Evolutionary conservation across 2,113 vertebrate genomes (phyloP), one percentile per base, ranked within the genome.

Genomic region (Puffinus mauretanicus): DNA sequence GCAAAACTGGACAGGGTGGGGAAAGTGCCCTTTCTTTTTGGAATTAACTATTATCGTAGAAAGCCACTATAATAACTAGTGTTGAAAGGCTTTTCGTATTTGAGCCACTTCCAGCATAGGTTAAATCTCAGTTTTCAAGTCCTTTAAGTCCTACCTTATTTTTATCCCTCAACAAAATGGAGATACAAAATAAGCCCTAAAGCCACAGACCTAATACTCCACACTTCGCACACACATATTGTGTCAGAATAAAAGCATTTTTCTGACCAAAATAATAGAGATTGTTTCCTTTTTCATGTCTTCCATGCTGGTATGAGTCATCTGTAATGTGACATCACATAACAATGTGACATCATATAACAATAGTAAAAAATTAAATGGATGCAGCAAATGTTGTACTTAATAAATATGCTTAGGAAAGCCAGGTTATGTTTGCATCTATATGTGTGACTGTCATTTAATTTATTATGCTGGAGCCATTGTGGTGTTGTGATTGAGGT

Each of bases 151-250:
- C 64, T 82, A 17, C 36, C 58, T 84, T 95, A 79, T 87, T 97
- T 97, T 94, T 82, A 47, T 27, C 52, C 64, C 65, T 86, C 52
- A 87, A 47, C 54, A 96, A 95, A 94, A 92, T 82, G 67, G 89
- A 96, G 72, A 84, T 49, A n/a, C 19, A n/a, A 91, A 94, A 87
- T 70, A 87, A 80, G 55, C 69, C 91, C 24, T 67, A 91, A 96
- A 94, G 82, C 55, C 75, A 80, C 65, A 94, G 76, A 92, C 76
- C 72, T 92, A 84, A 88, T 94, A 82, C 32, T 94, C 72, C 84
- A 86, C 72, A 71, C 52, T 83, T 97, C 90, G 42, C 36, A 92
- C 30, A 71, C 29, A 40, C 44, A 91, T 49, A 77, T 91, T 93
- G 49, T 93, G 83, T 96, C 66, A 61, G 40, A 86, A 76, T n/a